phyloP scores from a whole-genome alignment of 1,140 invertebrate genomes.

The Oryzaephilus surinamensis region DNA sequence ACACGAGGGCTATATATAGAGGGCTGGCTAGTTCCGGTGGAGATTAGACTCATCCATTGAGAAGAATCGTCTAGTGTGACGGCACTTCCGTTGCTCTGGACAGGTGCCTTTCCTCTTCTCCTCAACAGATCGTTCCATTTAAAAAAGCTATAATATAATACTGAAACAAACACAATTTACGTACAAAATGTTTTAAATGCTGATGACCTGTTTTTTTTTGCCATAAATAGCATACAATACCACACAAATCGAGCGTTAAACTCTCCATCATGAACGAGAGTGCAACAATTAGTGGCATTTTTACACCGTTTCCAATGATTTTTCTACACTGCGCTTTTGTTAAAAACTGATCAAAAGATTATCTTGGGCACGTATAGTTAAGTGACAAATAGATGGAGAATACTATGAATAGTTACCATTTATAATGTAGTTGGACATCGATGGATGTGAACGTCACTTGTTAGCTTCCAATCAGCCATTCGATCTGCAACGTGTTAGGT shows the following conservation, averaged over 20 bases:
- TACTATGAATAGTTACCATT: conserved; percentile 20
- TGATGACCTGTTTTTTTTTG: too few relatives aligned
- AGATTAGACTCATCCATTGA: conserved; percentile 33
- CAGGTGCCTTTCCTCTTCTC: conserved; percentile 19
- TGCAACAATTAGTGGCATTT: too few relatives aligned
- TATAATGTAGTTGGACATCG: conserved; percentile 18
- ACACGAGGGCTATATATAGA: conserved; percentile 16
- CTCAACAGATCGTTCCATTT: background rate
- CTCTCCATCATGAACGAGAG: too few relatives aligned
- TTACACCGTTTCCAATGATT: too few relatives aligned
- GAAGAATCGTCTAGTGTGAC: conserved; percentile 32
- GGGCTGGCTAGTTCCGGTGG: conserved; percentile 31
- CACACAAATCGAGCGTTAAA: too few relatives aligned
- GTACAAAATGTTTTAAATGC: too few relatives aligned
- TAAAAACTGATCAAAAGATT: conserved; percentile 4
- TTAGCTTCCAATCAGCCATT: conserved; percentile 18
- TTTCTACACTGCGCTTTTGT: too few relatives aligned
- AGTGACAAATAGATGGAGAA: conserved; percentile 23
- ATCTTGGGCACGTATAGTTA: conserved; percentile 15
- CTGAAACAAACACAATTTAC: too few relatives aligned
- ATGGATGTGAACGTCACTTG: conserved; percentile 23
- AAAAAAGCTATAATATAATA: too few relatives aligned
- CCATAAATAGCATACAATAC: too few relatives aligned
- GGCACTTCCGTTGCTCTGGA: conserved; percentile 25
- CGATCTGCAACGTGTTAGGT: conserved; percentile 15